A percentile compares a stretch with the other conserved stretches of the same genome.
Evolutionary conservation across 2,888 invertebrate species (phyloP).

Genomic region (Zonitis immaculata): DNA sequence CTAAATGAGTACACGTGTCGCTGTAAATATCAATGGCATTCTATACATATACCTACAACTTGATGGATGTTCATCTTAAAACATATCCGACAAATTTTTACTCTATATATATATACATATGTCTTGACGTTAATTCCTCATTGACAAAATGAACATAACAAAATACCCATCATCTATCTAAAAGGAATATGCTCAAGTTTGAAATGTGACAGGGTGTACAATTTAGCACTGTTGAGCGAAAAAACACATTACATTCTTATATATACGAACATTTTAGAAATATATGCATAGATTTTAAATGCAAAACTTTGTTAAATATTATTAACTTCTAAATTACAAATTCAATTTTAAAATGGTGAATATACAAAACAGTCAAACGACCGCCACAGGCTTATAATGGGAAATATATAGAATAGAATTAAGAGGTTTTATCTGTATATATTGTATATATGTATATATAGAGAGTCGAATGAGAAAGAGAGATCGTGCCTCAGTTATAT

Average conservation of each 20-base stretch:
- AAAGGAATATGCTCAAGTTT: neutral
- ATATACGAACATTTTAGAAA: neutral
- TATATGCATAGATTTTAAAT: no score
- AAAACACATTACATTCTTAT: neutral
- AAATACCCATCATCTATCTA: neutral
- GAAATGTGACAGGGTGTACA: neutral
- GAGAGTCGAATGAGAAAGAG: slow-evolving; percentile 43
- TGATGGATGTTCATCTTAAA: slow-evolving; percentile 29
- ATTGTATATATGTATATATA: no score
- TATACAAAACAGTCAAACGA: neutral
- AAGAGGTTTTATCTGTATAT: slow-evolving; percentile 46
- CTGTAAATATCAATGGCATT: slow-evolving; percentile 34
- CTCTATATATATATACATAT: no score
- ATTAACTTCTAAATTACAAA: slow-evolving; percentile 14
- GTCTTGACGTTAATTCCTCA: neutral
- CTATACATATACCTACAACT: slow-evolving; percentile 8
- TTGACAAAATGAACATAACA: neutral
- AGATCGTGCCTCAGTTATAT: slow-evolving; percentile 38
- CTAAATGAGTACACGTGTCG: slow-evolving; percentile 37
- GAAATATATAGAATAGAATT: slow-evolving; percentile 39
- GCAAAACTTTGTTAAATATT: no score
- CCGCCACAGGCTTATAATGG: slow-evolving; percentile 20
- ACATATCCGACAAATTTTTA: slow-evolving; percentile 20
- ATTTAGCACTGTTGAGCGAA: neutral
- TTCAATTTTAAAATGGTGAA: slow-evolving; percentile 21